phyloP scores from a whole-genome alignment of 2,113 vertebrate species.

The Lampris megalopsis region DNA sequence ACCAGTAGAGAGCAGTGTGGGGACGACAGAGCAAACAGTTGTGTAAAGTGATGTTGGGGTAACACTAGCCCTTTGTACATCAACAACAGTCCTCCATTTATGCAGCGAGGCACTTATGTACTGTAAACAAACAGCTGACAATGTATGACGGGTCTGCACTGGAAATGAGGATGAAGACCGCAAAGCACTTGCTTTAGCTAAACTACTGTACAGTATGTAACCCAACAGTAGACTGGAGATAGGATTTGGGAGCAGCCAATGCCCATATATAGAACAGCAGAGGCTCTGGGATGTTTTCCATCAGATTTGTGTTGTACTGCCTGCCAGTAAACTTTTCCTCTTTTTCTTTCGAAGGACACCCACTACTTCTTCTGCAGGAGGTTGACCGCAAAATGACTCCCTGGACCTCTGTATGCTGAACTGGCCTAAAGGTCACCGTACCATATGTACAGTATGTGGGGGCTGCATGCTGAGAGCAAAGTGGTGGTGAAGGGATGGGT shows the following conservation, averaged over 20 bases:
- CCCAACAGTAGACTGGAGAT: too few relatives aligned
- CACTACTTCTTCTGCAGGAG: not conserved
- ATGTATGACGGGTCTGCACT: not conserved
- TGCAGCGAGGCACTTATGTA: not conserved
- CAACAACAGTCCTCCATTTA: not conserved
- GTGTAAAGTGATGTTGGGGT: not conserved
- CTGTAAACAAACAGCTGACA: too few relatives aligned
- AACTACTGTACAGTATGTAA: too few relatives aligned
- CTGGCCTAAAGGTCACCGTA: not conserved
- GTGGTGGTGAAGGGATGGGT: not conserved
- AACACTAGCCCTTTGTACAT: not conserved
- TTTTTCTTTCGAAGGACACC: not conserved
- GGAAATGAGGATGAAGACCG: not conserved
- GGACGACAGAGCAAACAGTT: not conserved
- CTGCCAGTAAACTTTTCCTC: not conserved
- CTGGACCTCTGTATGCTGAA: not conserved
- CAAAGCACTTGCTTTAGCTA: too few relatives aligned
- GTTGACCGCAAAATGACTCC: not conserved
- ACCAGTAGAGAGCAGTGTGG: constrained; percentile 35
- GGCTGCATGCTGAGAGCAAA: not conserved
- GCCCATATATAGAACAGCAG: too few relatives aligned
- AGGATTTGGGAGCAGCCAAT: too few relatives aligned
- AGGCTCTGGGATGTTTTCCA: too few relatives aligned
- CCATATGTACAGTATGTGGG: not conserved
- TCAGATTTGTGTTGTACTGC: constrained; percentile 3